Base-by-base conservation (phyloP, 2,888 invertebrate species). In the Trissoscelio sp. region DNA sequence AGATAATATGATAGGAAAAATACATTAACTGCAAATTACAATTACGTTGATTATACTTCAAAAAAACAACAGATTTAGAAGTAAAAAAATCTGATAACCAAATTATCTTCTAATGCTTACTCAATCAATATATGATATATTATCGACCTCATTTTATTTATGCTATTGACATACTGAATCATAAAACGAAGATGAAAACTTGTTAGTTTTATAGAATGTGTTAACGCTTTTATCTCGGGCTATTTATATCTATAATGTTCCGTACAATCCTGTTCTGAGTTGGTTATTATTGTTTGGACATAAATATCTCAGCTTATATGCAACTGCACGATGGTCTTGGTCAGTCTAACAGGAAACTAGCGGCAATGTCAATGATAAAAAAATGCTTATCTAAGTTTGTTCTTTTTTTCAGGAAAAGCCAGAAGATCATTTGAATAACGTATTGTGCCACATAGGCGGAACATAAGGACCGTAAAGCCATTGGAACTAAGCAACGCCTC, bases 221-320 rank as follows among this genome's bases (percentile, higher is more conserved):
- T 46, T 75, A n/a, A 37, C 20, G 44, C 31, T 7, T 69, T 60
- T 46, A 62, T 48, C 20, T 3, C 9, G 24, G 9, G 34, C 62
- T 79, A 79, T 79, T 72, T 73, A 53, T 73, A 78, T 9, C 64
- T 18, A 39, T 55, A 70, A 70, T 37, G 37, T 24, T 74, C 2
- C 20, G 62, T 44, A 18, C 42, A 14, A 53, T 53, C 24, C 24
- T 28, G 18, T 53, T 53, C 37, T 5, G 3, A 37, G 37, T 14
- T 31, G 11, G 51, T 53, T 28, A 14, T 20, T 51, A 16, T 24
- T 24, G 2, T 12, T 2, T 31, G n/a, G n/a, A n/a, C 12, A 14
- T 28, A 53, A 14, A 53, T 57, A 37, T 18, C 4, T n/a, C 4
- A 37, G n/a, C 11, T n/a, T 37, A 0, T n/a, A 37, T 37, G 37